phyloP scores from a whole-genome alignment of 2,113 vertebrate species.

The Paramormyrops kingsleyae region DNA sequence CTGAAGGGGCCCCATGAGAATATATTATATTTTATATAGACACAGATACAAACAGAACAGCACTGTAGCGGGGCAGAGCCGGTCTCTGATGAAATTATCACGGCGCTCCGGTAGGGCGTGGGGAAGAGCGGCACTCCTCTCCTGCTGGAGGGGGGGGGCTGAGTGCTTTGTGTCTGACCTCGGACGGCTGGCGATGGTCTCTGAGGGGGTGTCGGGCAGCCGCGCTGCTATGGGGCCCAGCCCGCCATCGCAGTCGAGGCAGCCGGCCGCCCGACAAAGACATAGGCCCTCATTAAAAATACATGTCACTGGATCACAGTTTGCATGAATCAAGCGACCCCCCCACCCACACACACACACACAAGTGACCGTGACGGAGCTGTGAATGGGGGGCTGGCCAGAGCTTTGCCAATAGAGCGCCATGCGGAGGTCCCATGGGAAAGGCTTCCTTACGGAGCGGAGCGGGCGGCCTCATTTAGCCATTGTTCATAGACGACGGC shows the following conservation, averaged over 20 bases:
- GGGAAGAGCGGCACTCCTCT: conserved; percentile 4
- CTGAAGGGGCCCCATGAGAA: conserved; percentile 12
- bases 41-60: not conserved
- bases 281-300: conserved; percentile 35
- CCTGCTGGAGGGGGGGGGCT: conserved; percentile 16
- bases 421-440: conserved; percentile 17
- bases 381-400: conserved; percentile 20
- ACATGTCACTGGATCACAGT: conserved; percentile 33
- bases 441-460: conserved; percentile 6
- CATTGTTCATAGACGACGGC: conserved; percentile 27
- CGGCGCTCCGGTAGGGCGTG: not conserved
- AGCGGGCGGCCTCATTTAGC: conserved; percentile 19
- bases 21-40: not conserved
- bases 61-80: not conserved
- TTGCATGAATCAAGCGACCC: conserved; percentile 26
- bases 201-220: not conserved
- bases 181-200: not conserved
- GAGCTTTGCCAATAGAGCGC: conserved; percentile 22
- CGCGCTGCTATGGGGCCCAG: not conserved
- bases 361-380: conserved; percentile 32
- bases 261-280: conserved; percentile 26
- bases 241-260: not conserved
- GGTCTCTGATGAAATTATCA: conserved; percentile 21
- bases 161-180: conserved; percentile 41
- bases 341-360: not conserved